Percentiles rank a stretch among this genome's conserved stretches.
Conservation (phyloP, 2,113 vertebrate species). For the Melanerpes formicivorus region DNA sequence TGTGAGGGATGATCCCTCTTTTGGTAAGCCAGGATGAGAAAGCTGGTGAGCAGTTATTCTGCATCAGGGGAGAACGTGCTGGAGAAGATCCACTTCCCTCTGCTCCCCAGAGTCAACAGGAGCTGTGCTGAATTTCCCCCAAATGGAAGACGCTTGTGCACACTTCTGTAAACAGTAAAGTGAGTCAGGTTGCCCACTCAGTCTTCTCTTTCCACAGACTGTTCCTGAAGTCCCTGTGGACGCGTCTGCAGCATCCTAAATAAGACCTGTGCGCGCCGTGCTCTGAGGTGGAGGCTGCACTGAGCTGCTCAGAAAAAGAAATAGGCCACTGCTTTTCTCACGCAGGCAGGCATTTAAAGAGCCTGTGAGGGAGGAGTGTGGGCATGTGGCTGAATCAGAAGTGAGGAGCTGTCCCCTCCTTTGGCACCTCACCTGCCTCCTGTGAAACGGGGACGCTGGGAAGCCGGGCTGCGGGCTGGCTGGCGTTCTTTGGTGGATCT, state of each 20-base stretch:
- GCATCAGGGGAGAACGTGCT: background rate
- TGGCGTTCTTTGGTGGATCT: background rate
- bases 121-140: conserved; percentile 8
- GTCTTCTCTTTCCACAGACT: conserved; percentile 48
- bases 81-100: conserved; percentile 2
- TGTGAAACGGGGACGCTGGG: background rate
- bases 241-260: conserved; percentile 55
- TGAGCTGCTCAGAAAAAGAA: conserved; percentile 41
- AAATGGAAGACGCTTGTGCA: conserved; percentile 45
- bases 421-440: conserved; percentile 45
- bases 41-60: background rate
- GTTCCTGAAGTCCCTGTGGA: conserved; percentile 42
- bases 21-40: background rate
- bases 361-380: conserved; percentile 52
- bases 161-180: conserved; percentile 56
- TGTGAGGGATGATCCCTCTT: background rate
- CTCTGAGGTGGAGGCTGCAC: conserved; percentile 1
- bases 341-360: conserved; percentile 42
- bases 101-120: background rate
- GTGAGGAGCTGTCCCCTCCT: background rate
- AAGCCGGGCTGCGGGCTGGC: background rate
- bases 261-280: background rate
- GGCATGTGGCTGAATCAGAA: conserved; percentile 47
- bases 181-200: conserved; percentile 66
- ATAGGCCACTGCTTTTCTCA: conserved; percentile 56